A percentile compares a stretch with the other conserved stretches of the same genome.
Evolutionary conservation across 1,140 invertebrate species (phyloP).

Genomic region (Cyphomyrmex costatus): DNA sequence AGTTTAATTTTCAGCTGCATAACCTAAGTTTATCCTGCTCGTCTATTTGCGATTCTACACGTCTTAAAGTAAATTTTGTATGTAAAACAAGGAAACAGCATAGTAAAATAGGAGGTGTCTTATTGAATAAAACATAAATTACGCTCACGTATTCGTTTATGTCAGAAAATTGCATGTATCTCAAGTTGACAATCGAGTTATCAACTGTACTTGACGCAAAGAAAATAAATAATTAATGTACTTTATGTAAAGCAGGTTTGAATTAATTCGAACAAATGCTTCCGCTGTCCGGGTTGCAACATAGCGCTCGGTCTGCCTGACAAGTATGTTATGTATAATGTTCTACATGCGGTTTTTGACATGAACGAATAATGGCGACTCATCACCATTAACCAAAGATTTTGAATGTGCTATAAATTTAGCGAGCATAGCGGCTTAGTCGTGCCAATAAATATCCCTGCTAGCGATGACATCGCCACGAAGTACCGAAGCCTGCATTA

Average conservation of each 20-base stretch:
- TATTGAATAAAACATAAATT: neutral
- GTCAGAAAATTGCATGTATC: neutral
- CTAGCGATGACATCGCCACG: conserved; percentile 51
- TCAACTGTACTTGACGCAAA: neutral
- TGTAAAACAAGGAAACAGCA: neutral
- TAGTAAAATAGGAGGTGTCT: neutral
- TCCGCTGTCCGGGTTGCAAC: neutral
- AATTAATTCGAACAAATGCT: conserved; percentile 21
- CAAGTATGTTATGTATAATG: neutral
- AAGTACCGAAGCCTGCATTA: conserved; percentile 53
- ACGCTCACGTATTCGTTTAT: neutral
- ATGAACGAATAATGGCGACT: conserved; percentile 31
- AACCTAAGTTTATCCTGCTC: neutral
- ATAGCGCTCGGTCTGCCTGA: neutral
- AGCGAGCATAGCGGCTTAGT: conserved; percentile 34
- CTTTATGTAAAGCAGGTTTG: neutral
- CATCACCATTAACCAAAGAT: conserved; percentile 54
- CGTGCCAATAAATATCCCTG: conserved; percentile 52
- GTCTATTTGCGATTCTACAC: neutral
- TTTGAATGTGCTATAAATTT: conserved; percentile 53
- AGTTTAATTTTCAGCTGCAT: neutral
- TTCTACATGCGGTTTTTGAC: conserved; percentile 38
- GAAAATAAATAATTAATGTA: conserved; percentile 27
- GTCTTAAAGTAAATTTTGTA: conserved; percentile 8
- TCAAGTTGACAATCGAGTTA: neutral